Base-by-base conservation (phyloP, 2,113 vertebrate genomes). In the Fregata magnificens region DNA sequence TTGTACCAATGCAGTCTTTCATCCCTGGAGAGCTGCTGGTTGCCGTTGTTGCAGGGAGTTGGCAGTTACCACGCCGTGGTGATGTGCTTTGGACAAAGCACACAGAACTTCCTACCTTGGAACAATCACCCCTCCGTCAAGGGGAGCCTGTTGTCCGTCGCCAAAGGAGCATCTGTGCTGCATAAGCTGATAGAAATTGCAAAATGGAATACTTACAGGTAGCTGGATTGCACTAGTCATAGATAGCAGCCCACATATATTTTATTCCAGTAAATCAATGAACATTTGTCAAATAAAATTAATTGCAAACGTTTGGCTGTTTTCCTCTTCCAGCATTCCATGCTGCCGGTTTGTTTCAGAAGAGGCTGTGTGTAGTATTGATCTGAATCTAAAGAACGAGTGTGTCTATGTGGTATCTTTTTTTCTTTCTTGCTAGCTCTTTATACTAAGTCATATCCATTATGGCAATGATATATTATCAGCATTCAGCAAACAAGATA, bases 391-490 rank as follows among this genome's bases (percentile, higher is more conserved):
- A 92, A 96, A 34, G 69, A 98, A 93, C 52, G 32, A 91, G 67
- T 67, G 1, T 53, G 72, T 26, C 93, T 86, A 42, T 86, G 36
- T n/a, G 31, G 24, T 71, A 26, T 40, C 86, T 87, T 76, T 53
- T 53, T 52, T 9, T 28, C 50, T 65, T 34, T 38, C 49, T 85
- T 32, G 36, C 83, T 96, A 63, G 91, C 86, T 94, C 93, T 97
- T 97, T 97, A 88, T 95, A 93, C 94, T 79, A 77, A 88, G 93
- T 95, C 97, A 93, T 97, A 97, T 98, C 98, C 98, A 98, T 99
- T 98, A 97, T 96, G 94, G 98, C 95, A 95, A 58, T 99, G 99
- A 99, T 98, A 96, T 98, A 99, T 99, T 97, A 98, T 98, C 90
- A 53, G 95, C 94, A 47, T 93, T 96, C 82, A 34, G 67, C 98